phyloP scores from a whole-genome alignment of 1,140 invertebrate species.

The Drosophila nigrodunni region DNA sequence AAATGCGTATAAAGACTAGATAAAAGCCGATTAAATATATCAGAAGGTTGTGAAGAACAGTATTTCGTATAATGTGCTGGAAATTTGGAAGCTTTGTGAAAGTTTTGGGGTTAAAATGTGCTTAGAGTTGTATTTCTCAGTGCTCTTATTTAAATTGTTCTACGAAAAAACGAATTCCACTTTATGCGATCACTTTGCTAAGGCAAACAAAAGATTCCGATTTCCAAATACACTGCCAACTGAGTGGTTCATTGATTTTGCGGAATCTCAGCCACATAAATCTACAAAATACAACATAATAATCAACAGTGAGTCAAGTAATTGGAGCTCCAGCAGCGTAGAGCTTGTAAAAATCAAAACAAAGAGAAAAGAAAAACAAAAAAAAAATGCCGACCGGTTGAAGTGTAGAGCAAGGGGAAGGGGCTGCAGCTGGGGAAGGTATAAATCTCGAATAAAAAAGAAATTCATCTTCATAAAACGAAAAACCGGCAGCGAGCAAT shows the following conservation, averaged over 20 bases:
- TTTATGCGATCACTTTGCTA: conserved; percentile 2
- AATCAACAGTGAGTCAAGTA: conserved; percentile 59
- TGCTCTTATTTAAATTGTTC: background rate
- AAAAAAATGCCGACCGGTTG: conserved; percentile 1
- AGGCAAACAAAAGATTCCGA: background rate
- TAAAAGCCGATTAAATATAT: background rate
- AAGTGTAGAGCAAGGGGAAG: background rate
- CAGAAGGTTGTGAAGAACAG: too few relatives aligned
- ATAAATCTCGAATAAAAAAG: conserved; percentile 74
- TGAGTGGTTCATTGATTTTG: conserved; percentile 50
- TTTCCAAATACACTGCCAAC: conserved; percentile 7
- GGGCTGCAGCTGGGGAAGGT: background rate
- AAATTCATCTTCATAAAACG: conserved; percentile 78
- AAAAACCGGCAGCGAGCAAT: conserved; percentile 48
- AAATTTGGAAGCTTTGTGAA: too few relatives aligned
- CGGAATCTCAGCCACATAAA: conserved; percentile 46
- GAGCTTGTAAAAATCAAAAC: conserved; percentile 16
- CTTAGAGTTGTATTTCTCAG: too few relatives aligned
- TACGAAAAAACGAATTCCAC: too few relatives aligned
- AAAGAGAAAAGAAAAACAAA: background rate
- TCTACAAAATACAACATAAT: conserved; percentile 54
- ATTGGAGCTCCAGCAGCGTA: conserved; percentile 65
- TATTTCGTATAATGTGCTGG: too few relatives aligned
- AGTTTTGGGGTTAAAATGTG: too few relatives aligned
- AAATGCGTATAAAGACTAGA: background rate